A percentile compares a stretch with the other conserved stretches of the same genome.
Evolutionary conservation across 1,140 invertebrate genomes (phyloP).

Genomic region (Caenorhabditis briggsae): DNA sequence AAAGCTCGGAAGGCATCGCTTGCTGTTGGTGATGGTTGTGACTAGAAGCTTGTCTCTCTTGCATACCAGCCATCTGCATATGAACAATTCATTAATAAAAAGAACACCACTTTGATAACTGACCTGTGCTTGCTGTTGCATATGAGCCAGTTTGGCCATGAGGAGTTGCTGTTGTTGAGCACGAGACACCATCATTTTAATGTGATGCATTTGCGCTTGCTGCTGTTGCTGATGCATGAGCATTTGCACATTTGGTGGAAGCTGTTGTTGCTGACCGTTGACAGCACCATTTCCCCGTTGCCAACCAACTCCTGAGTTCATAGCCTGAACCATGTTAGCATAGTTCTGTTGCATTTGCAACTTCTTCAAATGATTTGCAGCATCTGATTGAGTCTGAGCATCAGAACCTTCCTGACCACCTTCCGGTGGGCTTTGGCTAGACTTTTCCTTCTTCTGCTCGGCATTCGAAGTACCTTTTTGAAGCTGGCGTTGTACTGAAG

Average conservation of each 20-base stretch:
- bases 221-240: constrained; percentile 49
- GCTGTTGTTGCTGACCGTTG: constrained; percentile 12
- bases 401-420: neutral
- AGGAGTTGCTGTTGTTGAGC: constrained; percentile 31
- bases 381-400: constrained; percentile 13
- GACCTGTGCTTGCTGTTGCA: constrained; percentile 53
- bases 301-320: constrained; percentile 46
- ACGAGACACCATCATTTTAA: constrained; percentile 38
- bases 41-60: constrained; percentile 21
- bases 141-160: constrained; percentile 25
- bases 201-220: constrained; percentile 45
- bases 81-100: neutral
- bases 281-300: neutral
- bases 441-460: constrained; percentile 56
- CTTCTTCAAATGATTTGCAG: constrained; percentile 42
- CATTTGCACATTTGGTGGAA: constrained; percentile 32
- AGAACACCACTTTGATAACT: neutral
- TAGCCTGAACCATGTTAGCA: constrained; percentile 50
- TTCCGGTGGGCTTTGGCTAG: constrained; percentile 32
- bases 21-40: constrained; percentile 31
- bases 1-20: neutral
- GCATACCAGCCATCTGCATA: constrained; percentile 28
- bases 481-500: constrained; percentile 56
- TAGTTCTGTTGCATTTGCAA: constrained; percentile 62
- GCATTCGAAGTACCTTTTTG: constrained; percentile 13